Evolutionary conservation across 2,888 invertebrate genomes (phyloP), one percentile per base, ranked within the genome.

Genomic region (Cephalotes varians): DNA sequence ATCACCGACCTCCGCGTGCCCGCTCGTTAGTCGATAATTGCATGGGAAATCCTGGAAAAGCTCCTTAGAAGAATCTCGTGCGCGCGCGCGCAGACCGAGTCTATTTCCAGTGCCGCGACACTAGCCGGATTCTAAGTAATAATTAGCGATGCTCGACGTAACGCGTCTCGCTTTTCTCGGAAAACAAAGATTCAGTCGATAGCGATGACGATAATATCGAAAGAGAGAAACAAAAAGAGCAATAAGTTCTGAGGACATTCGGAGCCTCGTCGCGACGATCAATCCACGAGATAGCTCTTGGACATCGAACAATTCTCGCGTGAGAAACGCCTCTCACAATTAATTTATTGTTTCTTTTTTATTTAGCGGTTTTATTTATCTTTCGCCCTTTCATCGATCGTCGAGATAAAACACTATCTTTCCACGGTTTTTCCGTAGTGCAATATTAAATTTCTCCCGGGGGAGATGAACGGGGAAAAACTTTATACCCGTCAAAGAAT

Each of bases 21-120:
- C 54, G 49, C 76, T 65, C 81, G 76, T 81, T 81, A 81, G 81
- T 65, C 76, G 81, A 81, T 81, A 81, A 81, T 81, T 81, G 65
- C 76, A 64, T 56, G 76, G 64, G 49, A 81, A 81, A 76, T 81
- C 81, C 56, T 79, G 77, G 77, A 79, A 79, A 79, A 79, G 77
- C 77, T 77, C 69, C 77, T 67, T 56, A 49, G 77, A 79, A 79
- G 77, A 79, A 79, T 56, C 56, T 25, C 67, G 56, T 28, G n/a
- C n/a, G n/a, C 31, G 67, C 28, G 21, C 71, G 10, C 40, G 65
- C 37, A 9, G 54, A 44, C 31, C 69, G 34, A 69, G 69, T 69
- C 77, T 56, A 79, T 79, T 69, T 69, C 44, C 77, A 56, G 49
- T 65, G 40, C 9, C 40, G 49, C 51, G 76, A 65, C 65, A 65